phyloP scores from a whole-genome alignment of 2,113 vertebrate species.

The Crotalus viridis region DNA sequence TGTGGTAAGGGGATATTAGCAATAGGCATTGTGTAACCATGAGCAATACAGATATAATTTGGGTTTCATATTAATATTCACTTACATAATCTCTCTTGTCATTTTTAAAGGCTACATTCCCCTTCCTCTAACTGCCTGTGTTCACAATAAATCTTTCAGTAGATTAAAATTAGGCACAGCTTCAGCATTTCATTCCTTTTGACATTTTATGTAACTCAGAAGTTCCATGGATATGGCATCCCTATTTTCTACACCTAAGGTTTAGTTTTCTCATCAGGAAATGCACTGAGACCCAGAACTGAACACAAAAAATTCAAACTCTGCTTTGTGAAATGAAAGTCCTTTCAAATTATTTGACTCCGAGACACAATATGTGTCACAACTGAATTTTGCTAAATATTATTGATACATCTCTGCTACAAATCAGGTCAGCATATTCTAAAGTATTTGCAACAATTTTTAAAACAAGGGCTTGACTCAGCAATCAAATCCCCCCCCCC shows the following conservation, averaged over 20 bases:
- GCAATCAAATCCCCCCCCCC: neutral
- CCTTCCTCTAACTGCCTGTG: neutral
- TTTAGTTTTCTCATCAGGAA: neutral
- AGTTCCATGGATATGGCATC: neutral
- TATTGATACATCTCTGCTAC: neutral
- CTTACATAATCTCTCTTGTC: neutral
- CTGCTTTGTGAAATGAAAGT: neutral
- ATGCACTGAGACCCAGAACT: neutral
- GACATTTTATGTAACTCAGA: neutral
- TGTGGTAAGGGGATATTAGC: neutral
- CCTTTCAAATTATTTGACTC: neutral
- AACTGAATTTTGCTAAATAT: neutral
- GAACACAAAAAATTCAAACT: neutral
- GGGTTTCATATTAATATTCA: constrained; percentile 16
- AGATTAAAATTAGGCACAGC: constrained; percentile 4
- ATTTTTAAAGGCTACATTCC: constrained; percentile 32
- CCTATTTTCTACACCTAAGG: neutral
- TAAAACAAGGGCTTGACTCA: neutral
- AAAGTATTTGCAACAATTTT: neutral
- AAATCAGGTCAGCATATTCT: neutral
- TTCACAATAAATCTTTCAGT: constrained; percentile 20
- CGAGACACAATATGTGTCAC: neutral
- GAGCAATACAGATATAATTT: neutral
- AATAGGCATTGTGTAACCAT: neutral
- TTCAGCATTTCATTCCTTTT: constrained; percentile 15